Conservation (phyloP, 2,888 invertebrate species). For the Dermolepida albohirtum region DNA sequence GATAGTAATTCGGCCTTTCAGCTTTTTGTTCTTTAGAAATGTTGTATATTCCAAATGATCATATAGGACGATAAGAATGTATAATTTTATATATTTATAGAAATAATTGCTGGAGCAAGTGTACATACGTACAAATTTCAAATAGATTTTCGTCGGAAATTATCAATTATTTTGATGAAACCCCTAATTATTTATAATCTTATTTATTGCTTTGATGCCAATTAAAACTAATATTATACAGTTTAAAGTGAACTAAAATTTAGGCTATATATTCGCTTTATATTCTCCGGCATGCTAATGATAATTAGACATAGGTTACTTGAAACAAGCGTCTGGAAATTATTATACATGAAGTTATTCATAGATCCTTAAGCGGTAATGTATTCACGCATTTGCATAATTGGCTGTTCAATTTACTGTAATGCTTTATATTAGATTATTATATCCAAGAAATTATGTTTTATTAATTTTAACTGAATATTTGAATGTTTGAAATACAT, state of each 20-base stretch:
- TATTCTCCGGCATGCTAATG: neutral
- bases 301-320: slow-evolving; percentile 1
- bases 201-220: slow-evolving; percentile 14
- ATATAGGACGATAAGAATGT: neutral
- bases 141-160: slow-evolving; percentile 17
- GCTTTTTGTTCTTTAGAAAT: slow-evolving; percentile 6
- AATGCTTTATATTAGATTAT: too few relatives aligned
- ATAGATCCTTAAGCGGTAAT: too few relatives aligned
- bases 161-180: slow-evolving; percentile 24
- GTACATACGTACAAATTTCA: neutral
- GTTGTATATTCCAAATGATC: neutral
- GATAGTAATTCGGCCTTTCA: slow-evolving; percentile 10
- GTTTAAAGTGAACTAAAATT: slow-evolving; percentile 8
- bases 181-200: slow-evolving; percentile 23
- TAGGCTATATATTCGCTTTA: neutral
- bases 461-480: too few relatives aligned
- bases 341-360: too few relatives aligned
- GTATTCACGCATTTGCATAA: too few relatives aligned
- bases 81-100: slow-evolving; percentile 17
- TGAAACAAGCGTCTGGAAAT: too few relatives aligned
- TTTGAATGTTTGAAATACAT: too few relatives aligned
- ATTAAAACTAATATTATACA: slow-evolving; percentile 20
- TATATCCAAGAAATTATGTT: too few relatives aligned
- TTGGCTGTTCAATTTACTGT: too few relatives aligned
- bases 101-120: slow-evolving; percentile 13